These are phyloP conservation scores for Typhlichthys subterraneus DNA, from an alignment of 2,797 vertebrate species.

Conservation along the genomic window DNA sequence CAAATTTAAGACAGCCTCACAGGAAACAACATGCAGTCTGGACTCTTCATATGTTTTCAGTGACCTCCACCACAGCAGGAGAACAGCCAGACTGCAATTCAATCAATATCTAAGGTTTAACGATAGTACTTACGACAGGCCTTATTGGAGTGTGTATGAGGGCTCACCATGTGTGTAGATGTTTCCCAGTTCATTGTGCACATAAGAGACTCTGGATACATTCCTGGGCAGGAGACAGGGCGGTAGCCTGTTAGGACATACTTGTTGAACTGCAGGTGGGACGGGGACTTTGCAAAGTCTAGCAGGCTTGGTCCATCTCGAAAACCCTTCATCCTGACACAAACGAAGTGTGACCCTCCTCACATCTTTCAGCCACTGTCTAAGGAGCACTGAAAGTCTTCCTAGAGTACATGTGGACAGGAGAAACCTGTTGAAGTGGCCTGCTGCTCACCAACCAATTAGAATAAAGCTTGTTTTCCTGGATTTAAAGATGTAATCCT, in stretches of 20 bases:
- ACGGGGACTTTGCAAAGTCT: conserved; percentile 86
- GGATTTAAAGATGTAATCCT: not conserved
- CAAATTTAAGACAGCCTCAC: no score
- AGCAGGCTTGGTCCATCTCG: conserved; percentile 82
- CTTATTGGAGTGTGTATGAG: not conserved
- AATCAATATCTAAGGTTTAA: no score
- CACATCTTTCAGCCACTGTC: conserved; percentile 21
- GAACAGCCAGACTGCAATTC: no score
- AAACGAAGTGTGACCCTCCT: not conserved
- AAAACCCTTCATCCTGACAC: conserved; percentile 71
- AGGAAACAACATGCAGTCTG: no score
- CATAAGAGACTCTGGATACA: conserved; percentile 89
- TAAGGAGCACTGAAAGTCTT: conserved; percentile 26
- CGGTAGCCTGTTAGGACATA: conserved; percentile 91
- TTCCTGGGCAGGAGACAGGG: conserved; percentile 80
- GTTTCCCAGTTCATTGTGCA: conserved; percentile 94
- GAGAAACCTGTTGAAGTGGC: conserved; percentile 63
- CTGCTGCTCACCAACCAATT: not conserved
- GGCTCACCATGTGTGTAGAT: conserved; percentile 86
- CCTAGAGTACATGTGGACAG: conserved; percentile 48
- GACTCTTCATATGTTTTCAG: no score
- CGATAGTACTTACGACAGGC: no score
- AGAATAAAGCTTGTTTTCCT: not conserved
- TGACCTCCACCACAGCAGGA: no score
- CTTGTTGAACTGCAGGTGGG: conserved; percentile 91